Percentiles rank a stretch among this genome's conserved stretches.
phyloP scores from a whole-genome alignment of 2,797 vertebrate genomes.

The Aotus griseimembra region DNA sequence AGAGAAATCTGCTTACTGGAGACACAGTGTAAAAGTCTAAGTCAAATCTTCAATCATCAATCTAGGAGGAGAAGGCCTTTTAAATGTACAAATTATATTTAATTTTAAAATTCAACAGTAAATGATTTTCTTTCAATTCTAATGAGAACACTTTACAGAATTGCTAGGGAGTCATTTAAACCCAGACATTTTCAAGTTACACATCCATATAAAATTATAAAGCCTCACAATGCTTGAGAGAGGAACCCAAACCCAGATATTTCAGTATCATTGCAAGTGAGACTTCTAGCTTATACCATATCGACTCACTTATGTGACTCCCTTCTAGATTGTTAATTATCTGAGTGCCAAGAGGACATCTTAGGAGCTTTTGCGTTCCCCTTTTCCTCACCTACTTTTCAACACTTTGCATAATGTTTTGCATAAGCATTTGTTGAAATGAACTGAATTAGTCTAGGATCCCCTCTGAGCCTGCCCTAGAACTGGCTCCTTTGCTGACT shows the following conservation, averaged over 20 bases:
- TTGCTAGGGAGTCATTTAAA: background rate
- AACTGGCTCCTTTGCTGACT: background rate
- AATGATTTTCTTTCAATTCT: constrained; percentile 30
- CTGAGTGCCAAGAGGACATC: background rate
- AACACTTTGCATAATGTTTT: background rate
- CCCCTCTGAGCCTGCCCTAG: background rate
- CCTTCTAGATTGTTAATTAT: background rate
- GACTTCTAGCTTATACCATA: background rate
- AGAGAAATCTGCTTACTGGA: constrained; percentile 27
- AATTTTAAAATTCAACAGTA: constrained; percentile 7
- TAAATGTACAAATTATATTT: constrained; percentile 21
- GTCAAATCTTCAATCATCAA: background rate
- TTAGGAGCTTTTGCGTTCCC: background rate
- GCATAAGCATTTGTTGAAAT: background rate
- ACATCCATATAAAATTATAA: constrained; percentile 23
- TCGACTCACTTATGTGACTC: background rate
- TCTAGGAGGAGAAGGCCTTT: constrained; percentile 47
- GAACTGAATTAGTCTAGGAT: background rate
- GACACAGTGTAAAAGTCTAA: background rate
- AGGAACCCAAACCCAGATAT: background rate
- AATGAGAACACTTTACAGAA: background rate
- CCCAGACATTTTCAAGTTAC: constrained; percentile 15
- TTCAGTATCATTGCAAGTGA: background rate
- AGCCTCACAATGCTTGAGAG: background rate
- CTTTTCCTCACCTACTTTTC: background rate